Percentiles rank a stretch among this genome's conserved stretches.
phyloP scores from a whole-genome alignment of 2,888 invertebrate species.

The Gandaritis pyraliata region DNA sequence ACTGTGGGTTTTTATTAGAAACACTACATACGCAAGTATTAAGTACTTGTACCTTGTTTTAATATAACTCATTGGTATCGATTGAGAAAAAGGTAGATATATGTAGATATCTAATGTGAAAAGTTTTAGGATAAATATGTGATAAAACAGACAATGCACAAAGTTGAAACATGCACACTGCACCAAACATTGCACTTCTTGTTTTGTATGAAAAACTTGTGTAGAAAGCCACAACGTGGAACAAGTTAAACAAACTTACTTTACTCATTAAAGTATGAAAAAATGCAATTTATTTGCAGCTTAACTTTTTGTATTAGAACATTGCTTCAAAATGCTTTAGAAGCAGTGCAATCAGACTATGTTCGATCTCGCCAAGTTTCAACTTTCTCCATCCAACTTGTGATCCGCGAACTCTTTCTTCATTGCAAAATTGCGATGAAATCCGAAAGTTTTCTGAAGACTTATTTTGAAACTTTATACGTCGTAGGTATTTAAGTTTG shows the following conservation, averaged over 20 bases:
- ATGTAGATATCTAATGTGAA: no score
- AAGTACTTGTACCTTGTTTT: no score
- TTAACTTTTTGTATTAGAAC: slow-evolving; percentile 38
- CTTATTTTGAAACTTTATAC: slow-evolving; percentile 59
- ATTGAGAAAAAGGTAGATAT: no score
- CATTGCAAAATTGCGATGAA: slow-evolving; percentile 69
- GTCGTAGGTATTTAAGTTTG: slow-evolving; percentile 32
- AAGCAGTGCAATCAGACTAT: slow-evolving; percentile 72
- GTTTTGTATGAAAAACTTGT: not conserved
- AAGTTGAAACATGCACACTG: no score
- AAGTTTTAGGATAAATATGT: no score
- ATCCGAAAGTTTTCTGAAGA: slow-evolving; percentile 66
- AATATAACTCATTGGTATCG: no score
- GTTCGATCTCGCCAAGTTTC: slow-evolving; percentile 64
- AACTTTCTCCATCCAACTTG: slow-evolving; percentile 68
- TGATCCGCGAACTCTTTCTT: slow-evolving; percentile 64
- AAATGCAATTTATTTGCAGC: slow-evolving; percentile 5
- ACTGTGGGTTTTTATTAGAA: no score
- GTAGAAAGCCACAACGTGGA: no score
- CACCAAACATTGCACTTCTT: no score
- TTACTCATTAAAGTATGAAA: slow-evolving; percentile 10
- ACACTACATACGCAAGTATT: no score
- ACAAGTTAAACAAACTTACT: not conserved
- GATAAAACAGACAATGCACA: no score
- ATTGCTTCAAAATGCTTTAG: slow-evolving; percentile 66